A percentile compares a stretch with the other conserved stretches of the same genome.
These are phyloP conservation scores for Perithous albicinctus DNA, from an alignment of 2,888 invertebrate genomes.

Conservation along the genomic window DNA sequence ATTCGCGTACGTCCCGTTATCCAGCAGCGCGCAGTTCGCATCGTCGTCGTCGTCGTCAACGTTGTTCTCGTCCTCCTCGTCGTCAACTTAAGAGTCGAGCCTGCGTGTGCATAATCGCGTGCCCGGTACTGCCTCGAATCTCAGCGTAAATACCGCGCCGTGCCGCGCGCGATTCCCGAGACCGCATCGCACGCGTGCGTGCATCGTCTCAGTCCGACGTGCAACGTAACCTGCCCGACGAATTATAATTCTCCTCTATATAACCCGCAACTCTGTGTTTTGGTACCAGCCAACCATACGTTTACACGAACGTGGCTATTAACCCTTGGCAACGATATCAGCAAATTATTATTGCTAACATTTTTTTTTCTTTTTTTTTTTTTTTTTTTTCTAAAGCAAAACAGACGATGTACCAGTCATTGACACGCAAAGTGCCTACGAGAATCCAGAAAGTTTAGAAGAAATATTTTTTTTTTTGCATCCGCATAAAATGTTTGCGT, in stretches of 20 bases:
- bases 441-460: not conserved
- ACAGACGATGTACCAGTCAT: not conserved
- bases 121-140: slow-evolving; percentile 58
- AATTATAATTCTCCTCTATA: slow-evolving; percentile 59
- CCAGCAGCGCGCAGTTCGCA: slow-evolving; percentile 38
- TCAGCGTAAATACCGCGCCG: slow-evolving; percentile 60
- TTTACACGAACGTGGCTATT: slow-evolving; percentile 57
- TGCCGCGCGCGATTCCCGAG: slow-evolving; percentile 35
- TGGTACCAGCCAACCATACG: slow-evolving; percentile 16
- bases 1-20: slow-evolving; percentile 65
- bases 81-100: slow-evolving; percentile 19
- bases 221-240: slow-evolving; percentile 46
- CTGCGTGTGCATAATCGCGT: slow-evolving; percentile 65
- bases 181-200: slow-evolving; percentile 63
- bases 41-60: slow-evolving; percentile 57
- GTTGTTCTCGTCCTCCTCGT: slow-evolving; percentile 45
- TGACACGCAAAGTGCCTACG: slow-evolving; percentile 1
- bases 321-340: slow-evolving; percentile 55
- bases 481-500: not conserved
- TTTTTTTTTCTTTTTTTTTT: no score
- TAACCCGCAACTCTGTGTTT: slow-evolving; percentile 1
- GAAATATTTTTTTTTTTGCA: slow-evolving; percentile 13
- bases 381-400: not conserved
- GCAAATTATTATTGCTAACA: slow-evolving; percentile 43
- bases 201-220: slow-evolving; percentile 43